Evolutionary conservation across 53 echinoderm and acorn worm species (phyloP).

Genomic region (Holothuria leucospilota): DNA sequence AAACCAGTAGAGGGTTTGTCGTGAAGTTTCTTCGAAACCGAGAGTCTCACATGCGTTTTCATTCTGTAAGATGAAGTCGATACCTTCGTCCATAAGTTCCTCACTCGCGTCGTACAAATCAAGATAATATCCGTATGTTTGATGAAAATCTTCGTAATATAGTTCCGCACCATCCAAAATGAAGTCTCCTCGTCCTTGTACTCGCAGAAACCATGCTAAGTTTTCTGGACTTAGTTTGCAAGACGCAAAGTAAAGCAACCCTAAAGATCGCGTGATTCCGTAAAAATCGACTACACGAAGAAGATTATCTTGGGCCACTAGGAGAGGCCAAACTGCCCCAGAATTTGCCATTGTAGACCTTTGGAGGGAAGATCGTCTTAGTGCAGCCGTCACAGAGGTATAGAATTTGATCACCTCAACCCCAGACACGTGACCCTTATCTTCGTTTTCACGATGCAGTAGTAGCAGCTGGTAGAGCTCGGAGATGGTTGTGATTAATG

Average conservation of each 20-base stretch:
- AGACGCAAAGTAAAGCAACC: slow-evolving; percentile 52
- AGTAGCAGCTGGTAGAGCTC: background rate
- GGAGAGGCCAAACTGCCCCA: slow-evolving; percentile 59
- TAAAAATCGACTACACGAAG: slow-evolving; percentile 48
- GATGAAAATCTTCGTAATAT: slow-evolving; percentile 6
- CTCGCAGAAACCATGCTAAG: slow-evolving; percentile 35
- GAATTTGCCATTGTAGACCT: slow-evolving; percentile 38
- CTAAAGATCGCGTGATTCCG: slow-evolving; percentile 64
- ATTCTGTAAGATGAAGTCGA: slow-evolving; percentile 35
- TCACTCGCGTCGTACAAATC: background rate
- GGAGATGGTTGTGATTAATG: background rate
- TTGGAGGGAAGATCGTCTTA: background rate
- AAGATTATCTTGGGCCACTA: slow-evolving; percentile 57
- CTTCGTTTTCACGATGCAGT: slow-evolving; percentile 6
- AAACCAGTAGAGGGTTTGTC: slow-evolving; percentile 62
- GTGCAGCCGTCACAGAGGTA: slow-evolving; percentile 33
- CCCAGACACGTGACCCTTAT: background rate
- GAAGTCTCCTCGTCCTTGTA: slow-evolving; percentile 6
- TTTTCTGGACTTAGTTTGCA: slow-evolving; percentile 40
- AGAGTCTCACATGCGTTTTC: slow-evolving; percentile 38
- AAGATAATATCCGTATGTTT: background rate
- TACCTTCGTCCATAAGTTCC: slow-evolving; percentile 6
- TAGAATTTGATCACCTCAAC: slow-evolving; percentile 39
- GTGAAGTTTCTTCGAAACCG: slow-evolving; percentile 11
- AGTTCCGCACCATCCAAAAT: slow-evolving; percentile 1